A percentile compares a stretch with the other conserved stretches of the same genome.
Evolutionary conservation across 2,888 invertebrate genomes (phyloP).

Genomic region (Nephrotoma flavescens): DNA sequence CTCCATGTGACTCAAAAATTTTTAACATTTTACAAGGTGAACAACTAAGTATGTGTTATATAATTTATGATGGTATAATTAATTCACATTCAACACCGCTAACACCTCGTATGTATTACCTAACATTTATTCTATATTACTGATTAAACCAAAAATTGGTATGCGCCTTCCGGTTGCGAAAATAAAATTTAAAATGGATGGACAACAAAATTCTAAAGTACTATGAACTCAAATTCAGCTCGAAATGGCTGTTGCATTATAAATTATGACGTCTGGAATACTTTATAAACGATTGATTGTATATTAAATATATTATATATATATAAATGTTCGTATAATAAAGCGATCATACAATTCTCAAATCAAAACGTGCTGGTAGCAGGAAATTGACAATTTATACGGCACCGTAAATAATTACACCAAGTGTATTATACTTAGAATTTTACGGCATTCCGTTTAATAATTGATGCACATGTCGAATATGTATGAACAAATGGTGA

Average conservation of each 20-base stretch:
- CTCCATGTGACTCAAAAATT: neutral
- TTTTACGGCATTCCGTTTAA: neutral
- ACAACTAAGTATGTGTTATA: neutral
- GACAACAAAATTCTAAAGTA: neutral
- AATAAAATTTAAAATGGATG: too few relatives aligned
- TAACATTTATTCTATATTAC: neutral
- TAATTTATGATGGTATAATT: neutral
- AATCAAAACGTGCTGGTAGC: neutral
- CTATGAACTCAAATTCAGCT: neutral
- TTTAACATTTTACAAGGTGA: neutral
- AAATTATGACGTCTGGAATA: neutral
- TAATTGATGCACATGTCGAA: neutral
- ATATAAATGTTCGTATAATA: neutral
- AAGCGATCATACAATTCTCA: neutral
- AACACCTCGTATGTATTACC: neutral
- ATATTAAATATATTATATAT: too few relatives aligned
- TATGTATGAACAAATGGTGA: neutral
- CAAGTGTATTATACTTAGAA: neutral
- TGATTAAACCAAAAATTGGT: neutral
- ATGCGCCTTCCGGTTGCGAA: neutral
- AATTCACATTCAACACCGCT: neutral
- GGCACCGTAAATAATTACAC: neutral
- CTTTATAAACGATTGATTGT: too few relatives aligned
- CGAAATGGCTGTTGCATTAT: neutral
- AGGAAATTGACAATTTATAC: neutral